Evolutionary conservation across 2,888 invertebrate genomes (phyloP), one percentile per base, ranked within the genome.

Genomic region (Netelia virgata): DNA sequence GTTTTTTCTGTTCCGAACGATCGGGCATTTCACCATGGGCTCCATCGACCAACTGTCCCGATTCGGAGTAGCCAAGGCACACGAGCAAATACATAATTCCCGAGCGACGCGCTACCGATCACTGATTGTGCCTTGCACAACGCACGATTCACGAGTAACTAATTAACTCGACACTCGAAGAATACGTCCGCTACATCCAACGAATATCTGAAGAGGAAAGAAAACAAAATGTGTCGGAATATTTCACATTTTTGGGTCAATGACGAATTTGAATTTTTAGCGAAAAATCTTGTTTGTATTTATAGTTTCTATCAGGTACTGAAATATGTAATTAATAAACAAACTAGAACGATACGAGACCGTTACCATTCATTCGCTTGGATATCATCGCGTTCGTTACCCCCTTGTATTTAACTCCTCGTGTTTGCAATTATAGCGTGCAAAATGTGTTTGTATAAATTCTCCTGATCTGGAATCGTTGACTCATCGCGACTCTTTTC

Each of bases 1-100:
- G 79, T 79, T 55, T 75, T 55, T 68, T 57, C 28, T 47, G 41
- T 59, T 53, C 14, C 57, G 59, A 66, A 66, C 47, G 57, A 63
- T 69, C 81, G 55, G 84, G 78, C 82, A 72, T 57, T 82, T 82
- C 78, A 78, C 70, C 64, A 79, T 84, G 78, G 84, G 74, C 78
- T 84, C 74, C 70, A 78, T 84, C 82, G 70, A 72, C 64, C 66
- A 66, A 84, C 84, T 82, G 84, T 84, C 75, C 66, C 55, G 64
- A 78, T 63, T 55, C 18, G 59, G 74, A 59, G 63, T 61, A 14
- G 61, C 66, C 43, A 20, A 53, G 64, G n/a, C 55, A 50, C 64
- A 47, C 68, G 76, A 82, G 78, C 78, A 64, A 47, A 47, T 70
- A 72, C 64, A 73, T 79, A 73, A 79, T 79, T 47, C 64, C 59